Evolutionary conservation across 2,113 vertebrate genomes (phyloP).

Genomic region (Chloroceryle aenea): DNA sequence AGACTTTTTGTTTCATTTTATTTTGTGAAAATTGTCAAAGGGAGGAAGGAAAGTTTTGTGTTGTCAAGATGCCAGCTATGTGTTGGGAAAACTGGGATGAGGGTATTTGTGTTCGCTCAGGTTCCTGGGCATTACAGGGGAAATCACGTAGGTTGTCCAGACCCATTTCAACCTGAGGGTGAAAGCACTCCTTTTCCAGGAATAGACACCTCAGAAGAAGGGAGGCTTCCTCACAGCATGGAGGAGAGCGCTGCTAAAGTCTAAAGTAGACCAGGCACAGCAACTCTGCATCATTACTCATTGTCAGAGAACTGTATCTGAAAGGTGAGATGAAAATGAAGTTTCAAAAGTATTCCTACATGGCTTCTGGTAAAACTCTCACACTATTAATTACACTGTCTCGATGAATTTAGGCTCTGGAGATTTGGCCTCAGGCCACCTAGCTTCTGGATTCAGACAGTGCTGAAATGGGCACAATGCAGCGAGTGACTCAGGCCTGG

Average conservation of each 20-base stretch:
- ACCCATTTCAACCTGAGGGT: not conserved
- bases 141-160: not conserved
- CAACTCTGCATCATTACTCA: not conserved
- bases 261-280: not conserved
- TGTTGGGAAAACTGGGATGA: not conserved
- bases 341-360: not conserved
- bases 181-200: not conserved
- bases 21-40: not conserved
- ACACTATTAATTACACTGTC: not conserved
- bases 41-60: not conserved
- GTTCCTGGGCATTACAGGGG: not conserved
- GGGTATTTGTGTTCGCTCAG: not conserved
- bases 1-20: no score
- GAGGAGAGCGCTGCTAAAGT: not conserved
- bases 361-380: not conserved
- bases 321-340: not conserved
- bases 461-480: not conserved
- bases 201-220: not conserved
- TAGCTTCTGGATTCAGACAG: not conserved
- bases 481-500: not conserved
- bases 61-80: not conserved
- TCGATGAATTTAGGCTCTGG: not conserved
- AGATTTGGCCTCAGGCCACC: not conserved
- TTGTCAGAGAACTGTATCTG: not conserved
- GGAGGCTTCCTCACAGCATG: not conserved